Evolutionary conservation across 2,113 vertebrate genomes (phyloP).

Genomic region (Nyctereutes procyonoides): DNA sequence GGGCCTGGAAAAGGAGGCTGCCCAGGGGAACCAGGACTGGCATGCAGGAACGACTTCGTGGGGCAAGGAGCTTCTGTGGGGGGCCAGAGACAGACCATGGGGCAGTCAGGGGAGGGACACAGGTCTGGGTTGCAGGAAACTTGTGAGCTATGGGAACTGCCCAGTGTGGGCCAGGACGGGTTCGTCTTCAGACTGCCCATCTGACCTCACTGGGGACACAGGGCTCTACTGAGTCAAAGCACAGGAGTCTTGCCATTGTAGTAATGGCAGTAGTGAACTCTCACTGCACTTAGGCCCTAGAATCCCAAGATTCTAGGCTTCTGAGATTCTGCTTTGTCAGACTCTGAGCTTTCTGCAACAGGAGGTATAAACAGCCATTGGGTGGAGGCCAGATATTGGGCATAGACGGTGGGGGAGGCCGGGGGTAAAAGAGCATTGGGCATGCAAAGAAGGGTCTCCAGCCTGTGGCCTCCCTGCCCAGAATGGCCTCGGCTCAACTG

Average conservation of each 20-base stretch:
- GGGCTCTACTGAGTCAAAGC: not conserved
- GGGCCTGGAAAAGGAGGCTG: not conserved
- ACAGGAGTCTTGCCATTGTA: not conserved
- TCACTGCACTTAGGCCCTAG: fast-evolving
- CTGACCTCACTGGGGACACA: not conserved
- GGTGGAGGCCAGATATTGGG: not conserved
- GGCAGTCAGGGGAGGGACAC: not conserved
- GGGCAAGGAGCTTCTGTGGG: not conserved
- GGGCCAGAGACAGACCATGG: not conserved
- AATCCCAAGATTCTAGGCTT: not conserved
- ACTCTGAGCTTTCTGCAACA: no score
- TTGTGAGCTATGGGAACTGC: not conserved
- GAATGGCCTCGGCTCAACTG: not conserved
- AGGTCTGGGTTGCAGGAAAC: not conserved
- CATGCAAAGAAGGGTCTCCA: not conserved
- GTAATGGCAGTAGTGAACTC: not conserved
- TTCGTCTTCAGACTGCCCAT: not conserved
- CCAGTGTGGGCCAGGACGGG: fast-evolving
- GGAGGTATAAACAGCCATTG: not conserved
- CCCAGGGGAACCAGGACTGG: not conserved
- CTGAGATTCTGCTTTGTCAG: not conserved
- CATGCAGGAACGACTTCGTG: not conserved
- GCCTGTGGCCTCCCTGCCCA: not conserved
- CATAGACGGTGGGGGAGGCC: fast-evolving
- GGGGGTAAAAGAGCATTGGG: not conserved